Evolutionary conservation across 2,113 vertebrate genomes (phyloP), one percentile per base, ranked within the genome.

Genomic region (Bostrychus sinensis): DNA sequence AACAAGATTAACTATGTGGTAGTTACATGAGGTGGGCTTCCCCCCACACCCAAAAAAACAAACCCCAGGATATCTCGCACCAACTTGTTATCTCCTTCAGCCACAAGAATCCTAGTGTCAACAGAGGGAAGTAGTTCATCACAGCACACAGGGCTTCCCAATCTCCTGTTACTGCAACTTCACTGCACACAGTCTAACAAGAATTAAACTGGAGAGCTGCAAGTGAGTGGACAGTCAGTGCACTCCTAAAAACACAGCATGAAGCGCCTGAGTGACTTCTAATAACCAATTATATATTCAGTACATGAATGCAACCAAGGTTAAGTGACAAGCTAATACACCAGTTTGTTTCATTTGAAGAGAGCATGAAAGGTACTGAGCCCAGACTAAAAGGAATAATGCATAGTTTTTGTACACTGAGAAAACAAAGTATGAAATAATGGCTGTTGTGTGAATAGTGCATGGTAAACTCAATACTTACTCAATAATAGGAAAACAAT

Each of bases 131-230:
- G 71, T 62, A 77, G 58, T 65, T 80, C 72, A 80, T 85, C 71
- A 61, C 81, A 78, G 84, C 81, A 68, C 6, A 25, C n/a, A n/a
- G n/a, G 45, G 48, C 72, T 61, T 71, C 67, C 77, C 60, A 72
- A 89, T 87, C 85, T 81, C 85, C 65, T 23, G 63, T 88, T 87
- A 84, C 54, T 79, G 51, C 50, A 56, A 63, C 77, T 69, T 62
- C 67, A 83, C 64, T 62, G 56, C 66, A 61, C 60, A 34, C 43
- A 25, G 78, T 66, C 56, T 45, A 68, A 17, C 53, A 75, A 64
- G 69, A 76, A 64, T 74, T 80, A 65, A 66, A 61, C 11, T 28
- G 9, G 54, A 72, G 63, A 53, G 67, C 43, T 45, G 55, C 43
- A 7, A 75, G 68, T 56, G 11, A 70, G 62, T 37, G 59, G 66